Conservation (phyloP, 2,888 invertebrate species). For the Ormyrus labotus region DNA sequence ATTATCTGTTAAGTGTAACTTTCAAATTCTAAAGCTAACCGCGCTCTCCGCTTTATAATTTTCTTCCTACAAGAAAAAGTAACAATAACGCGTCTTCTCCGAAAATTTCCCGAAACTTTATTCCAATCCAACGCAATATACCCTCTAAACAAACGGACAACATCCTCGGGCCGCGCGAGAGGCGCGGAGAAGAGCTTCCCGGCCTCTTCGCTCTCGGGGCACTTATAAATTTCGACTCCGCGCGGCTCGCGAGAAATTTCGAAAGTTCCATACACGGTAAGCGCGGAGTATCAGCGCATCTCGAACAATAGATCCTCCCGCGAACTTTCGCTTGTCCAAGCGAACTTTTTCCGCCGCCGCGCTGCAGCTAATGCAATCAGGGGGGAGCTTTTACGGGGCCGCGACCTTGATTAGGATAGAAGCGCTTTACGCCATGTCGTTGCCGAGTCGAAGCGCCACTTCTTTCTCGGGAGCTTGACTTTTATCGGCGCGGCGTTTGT, state of each 20-base stretch:
- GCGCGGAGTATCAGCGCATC: conserved; percentile 9
- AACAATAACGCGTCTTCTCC: too few species aligned
- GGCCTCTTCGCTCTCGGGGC: too few species aligned
- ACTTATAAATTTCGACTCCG: not conserved
- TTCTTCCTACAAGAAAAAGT: too few species aligned
- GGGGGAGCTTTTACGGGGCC: conserved; percentile 1
- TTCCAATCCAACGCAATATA: too few species aligned
- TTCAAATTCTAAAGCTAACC: too few species aligned
- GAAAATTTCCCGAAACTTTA: too few species aligned
- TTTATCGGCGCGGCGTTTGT: too few species aligned
- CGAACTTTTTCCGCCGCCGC: not conserved
- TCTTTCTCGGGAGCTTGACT: not conserved
- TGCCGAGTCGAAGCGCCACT: not conserved
- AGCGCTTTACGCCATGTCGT: not conserved
- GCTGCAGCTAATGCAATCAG: not conserved
- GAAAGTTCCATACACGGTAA: not conserved
- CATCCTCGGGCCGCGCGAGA: too few species aligned
- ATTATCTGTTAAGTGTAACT: too few species aligned
- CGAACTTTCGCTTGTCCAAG: not conserved
- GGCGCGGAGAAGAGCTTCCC: too few species aligned
- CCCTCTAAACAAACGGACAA: too few species aligned
- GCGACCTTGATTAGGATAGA: conserved; percentile 38
- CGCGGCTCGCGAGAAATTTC: not conserved
- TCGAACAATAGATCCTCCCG: conserved; percentile 29
- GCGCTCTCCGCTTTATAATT: too few species aligned